Base-by-base conservation (phyloP, 2,888 invertebrate species). In the Fragum fragum region DNA sequence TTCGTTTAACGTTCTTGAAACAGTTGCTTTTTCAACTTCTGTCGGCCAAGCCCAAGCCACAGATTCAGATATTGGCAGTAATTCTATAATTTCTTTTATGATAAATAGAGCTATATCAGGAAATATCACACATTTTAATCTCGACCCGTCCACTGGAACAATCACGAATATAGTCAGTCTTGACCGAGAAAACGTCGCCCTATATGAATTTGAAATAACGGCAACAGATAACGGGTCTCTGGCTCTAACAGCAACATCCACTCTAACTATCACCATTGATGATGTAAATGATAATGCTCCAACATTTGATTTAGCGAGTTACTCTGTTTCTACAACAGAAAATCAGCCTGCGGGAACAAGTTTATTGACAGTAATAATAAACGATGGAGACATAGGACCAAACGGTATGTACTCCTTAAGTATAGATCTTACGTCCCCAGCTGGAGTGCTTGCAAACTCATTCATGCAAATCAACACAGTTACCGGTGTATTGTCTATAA, bases 261-360 rank as follows among this genome's bases (percentile, higher is more conserved):
- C 87, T 42, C 89, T 91, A 16, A 86, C 85, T n/a, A 86, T 93
- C 32, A 88, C 77, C 7, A 77, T 93, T 55, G 76, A 39, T 11
- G 92, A 93, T 74, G 79, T 85, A n/a, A 92, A 93, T 73, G 92
- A 93, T 84, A 91, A 92, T 76, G 66, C 70, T 16, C 93, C 93
- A 7, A 61, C 81, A 36, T 92, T 92, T 71, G 74, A 61, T 21
- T 68, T 73, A 21, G 47, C 76, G 0, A 78, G 76, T 16, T 91
- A 90, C 72, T 75, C 78, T 0, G 88, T 81, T 14, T 81, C 78
- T 7, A 77, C 90, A 11, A 32, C 76, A 1, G 93, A 93, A 79
- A 89, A 91, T 73, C 76, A 83, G 18, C 73, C 85, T 0, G 73
- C 83, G 0, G 87, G 85, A 7, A 89, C 90, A 1, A 83, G 78